Base-by-base conservation (phyloP, 1,140 invertebrate species). In the Cecropterus lyciades region DNA sequence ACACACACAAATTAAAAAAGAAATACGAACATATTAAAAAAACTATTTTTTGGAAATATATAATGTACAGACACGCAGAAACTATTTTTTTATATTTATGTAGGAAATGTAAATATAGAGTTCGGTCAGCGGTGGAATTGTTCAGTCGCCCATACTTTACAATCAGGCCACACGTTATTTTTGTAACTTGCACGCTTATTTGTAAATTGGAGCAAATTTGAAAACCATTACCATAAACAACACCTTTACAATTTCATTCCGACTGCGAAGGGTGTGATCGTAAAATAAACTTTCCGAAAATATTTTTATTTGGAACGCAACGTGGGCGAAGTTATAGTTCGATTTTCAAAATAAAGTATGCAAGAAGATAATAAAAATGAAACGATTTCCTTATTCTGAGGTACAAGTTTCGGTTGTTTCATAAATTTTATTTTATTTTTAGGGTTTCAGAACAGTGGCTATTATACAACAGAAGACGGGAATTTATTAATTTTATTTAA, bases 241-340 rank as follows among this genome's bases (percentile, higher is more conserved):
- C 30, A 20, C 43, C 57, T 73, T 80, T 70, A 80, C 69, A 73
- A 75, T 80, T 77, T 77, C 70, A 80, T 80, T 80, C 75, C 52
- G 63, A 65, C 52, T 59, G 49, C 53, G 56, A 60, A 24, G 48
- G 53, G 56, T 60, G 40, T 37, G 60, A 13, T 57, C 64, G 63
- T 65, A 53, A 69, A 57, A 45, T 65, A 51, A 51, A 45, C 5
- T 57, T 53, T 56, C 11, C 9, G 37, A 51, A 68, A 13, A 43
- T 53, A 57, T 40, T 67, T 51, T 64, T 45, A 55, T 67, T 73
- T 51, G n/a, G n/a, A 51, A 65, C 33, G 51, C 27, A 16, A 15
- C 40, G 55, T 57, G 55, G 55, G 53, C 43, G 57, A 48, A 20
- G 11, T 37, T 49, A 16, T 60, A 37, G 46, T 71, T 67, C 14